Conservation (phyloP, 2,888 invertebrate species). For the Drosophila pseudotalamancana region DNA sequence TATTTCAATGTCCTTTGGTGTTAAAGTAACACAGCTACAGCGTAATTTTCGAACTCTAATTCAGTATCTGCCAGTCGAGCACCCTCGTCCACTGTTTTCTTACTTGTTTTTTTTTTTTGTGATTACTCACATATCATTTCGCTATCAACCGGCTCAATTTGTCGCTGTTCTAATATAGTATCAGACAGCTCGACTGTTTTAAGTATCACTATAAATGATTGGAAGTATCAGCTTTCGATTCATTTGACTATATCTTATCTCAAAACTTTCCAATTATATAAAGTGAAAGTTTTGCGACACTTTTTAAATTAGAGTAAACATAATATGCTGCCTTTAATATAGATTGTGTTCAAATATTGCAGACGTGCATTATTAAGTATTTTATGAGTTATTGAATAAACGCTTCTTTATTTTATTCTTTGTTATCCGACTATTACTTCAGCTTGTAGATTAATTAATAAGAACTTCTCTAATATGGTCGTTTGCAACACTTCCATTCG, state of each 20-base stretch:
- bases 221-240: constrained; percentile 18
- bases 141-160: constrained; percentile 33
- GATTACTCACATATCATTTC: constrained; percentile 30
- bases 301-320: too few relatives aligned
- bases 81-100: too few relatives aligned
- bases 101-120: background rate
- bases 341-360: too few relatives aligned
- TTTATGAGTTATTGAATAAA: too few relatives aligned
- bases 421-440: background rate
- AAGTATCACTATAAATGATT: constrained; percentile 27
- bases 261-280: background rate
- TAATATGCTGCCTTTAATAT: too few relatives aligned
- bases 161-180: constrained; percentile 10
- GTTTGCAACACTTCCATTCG: background rate
- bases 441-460: too few relatives aligned
- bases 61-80: too few relatives aligned
- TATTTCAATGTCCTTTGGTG: too few relatives aligned
- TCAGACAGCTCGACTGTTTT: constrained; percentile 22
- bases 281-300: constrained; percentile 5
- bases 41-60: too few relatives aligned
- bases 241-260: constrained; percentile 23
- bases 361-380: too few relatives aligned
- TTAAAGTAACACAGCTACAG: too few relatives aligned
- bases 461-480: background rate
- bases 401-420: background rate